A percentile compares a stretch with the other conserved stretches of the same genome.
phyloP scores from a whole-genome alignment of 2,797 vertebrate species.

The Phoxinus dragarum region DNA sequence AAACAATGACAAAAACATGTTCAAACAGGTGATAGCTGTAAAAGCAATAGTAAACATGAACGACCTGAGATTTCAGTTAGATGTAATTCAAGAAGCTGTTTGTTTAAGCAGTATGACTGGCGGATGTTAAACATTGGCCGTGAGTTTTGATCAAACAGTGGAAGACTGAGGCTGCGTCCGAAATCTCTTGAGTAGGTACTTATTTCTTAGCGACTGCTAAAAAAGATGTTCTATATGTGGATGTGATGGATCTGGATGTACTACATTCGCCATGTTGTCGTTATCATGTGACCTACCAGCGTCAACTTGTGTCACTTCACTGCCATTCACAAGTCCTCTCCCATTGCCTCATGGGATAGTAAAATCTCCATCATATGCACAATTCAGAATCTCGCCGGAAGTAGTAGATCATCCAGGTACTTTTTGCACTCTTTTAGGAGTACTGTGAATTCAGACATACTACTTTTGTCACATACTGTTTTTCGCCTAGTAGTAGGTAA shows the following conservation, averaged over 20 bases:
- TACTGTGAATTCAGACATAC: no score
- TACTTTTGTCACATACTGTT: neutral
- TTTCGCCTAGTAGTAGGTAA: neutral
- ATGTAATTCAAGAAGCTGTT: neutral
- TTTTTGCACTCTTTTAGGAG: no score
- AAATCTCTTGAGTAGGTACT: neutral
- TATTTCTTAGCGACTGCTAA: neutral
- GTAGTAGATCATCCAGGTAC: no score
- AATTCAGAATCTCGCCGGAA: no score
- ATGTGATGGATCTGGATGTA: neutral
- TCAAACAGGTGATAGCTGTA: neutral
- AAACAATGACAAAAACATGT: neutral
- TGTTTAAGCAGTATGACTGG: neutral
- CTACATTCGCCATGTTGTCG: neutral
- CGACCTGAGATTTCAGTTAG: neutral
- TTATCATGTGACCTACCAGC: neutral
- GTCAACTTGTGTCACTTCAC: no score
- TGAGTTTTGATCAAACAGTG: neutral
- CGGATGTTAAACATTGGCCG: neutral
- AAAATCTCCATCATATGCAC: no score
- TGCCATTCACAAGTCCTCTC: no score
- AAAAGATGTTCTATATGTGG: neutral
- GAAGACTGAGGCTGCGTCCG: neutral
- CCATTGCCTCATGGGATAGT: no score
- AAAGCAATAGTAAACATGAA: neutral